Evolutionary conservation across 1,140 invertebrate species (phyloP).

Genomic region (Babylonia areolata): DNA sequence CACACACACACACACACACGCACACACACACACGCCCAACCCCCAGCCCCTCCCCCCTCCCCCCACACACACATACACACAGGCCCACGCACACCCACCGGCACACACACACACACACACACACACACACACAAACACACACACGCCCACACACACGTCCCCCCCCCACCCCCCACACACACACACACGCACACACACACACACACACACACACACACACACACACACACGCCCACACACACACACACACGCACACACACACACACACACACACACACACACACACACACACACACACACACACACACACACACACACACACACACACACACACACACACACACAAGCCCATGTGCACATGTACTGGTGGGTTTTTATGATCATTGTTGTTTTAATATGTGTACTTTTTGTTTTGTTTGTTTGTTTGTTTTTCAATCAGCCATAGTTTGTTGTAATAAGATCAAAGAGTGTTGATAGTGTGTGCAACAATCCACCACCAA

Average conservation of each 20-base stretch:
- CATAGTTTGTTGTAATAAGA: no score
- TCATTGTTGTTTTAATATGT: no score
- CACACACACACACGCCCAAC: conserved; percentile 25
- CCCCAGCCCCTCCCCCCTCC: no score
- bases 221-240: no score
- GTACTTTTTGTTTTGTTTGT: no score
- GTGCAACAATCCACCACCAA: neutral
- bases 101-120: neutral
- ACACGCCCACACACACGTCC: no score
- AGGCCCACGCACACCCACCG: neutral
- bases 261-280: conserved; percentile 24
- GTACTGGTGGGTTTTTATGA: no score
- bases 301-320: conserved; percentile 24
- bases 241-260: conserved; percentile 22
- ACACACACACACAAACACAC: no score
- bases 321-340: neutral
- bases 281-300: conserved; percentile 24
- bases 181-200: neutral
- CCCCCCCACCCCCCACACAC: neutral
- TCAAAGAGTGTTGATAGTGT: no score
- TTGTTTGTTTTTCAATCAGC: no score
- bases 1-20: conserved; percentile 22
- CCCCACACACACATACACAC: conserved; percentile 20
- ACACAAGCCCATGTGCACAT: no score
- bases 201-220: no score